phyloP scores from a whole-genome alignment of 1,140 invertebrate genomes.

The Acromyrmex heyeri region DNA sequence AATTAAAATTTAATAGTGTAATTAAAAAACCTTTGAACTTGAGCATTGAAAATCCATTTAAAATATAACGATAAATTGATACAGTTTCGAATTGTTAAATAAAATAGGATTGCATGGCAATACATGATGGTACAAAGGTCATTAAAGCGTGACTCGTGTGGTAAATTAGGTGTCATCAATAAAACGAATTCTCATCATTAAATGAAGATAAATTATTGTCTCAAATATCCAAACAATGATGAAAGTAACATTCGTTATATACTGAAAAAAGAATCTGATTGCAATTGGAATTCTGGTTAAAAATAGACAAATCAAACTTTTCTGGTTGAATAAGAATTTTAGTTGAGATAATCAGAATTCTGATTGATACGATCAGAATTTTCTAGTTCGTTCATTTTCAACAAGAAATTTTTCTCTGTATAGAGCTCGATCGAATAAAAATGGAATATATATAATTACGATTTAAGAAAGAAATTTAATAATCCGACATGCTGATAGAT shows the following conservation, averaged over 20 bases:
- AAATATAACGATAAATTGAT: not conserved
- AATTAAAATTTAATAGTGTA: not conserved
- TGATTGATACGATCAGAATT: no score
- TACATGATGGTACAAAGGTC: not conserved
- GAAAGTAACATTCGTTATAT: not conserved
- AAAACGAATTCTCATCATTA: not conserved
- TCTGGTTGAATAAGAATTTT: no score
- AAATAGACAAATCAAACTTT: no score
- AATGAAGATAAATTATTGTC: not conserved
- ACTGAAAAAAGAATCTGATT: no score
- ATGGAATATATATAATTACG: not conserved
- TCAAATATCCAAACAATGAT: not conserved
- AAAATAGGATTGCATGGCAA: not conserved
- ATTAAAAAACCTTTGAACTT: not conserved
- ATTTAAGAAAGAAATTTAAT: not conserved
- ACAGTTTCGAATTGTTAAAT: not conserved
- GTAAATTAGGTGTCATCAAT: not conserved
- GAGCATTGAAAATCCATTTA: not conserved
- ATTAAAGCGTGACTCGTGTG: not conserved
- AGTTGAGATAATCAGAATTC: no score
- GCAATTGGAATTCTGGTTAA: no score
- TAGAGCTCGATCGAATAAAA: not conserved
- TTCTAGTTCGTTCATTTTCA: no score
- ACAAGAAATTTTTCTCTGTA: no score
- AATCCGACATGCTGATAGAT: not conserved